These are phyloP conservation scores for Darwinula stevensoni DNA, from an alignment of 2,888 invertebrate species.

Conservation along the genomic window DNA sequence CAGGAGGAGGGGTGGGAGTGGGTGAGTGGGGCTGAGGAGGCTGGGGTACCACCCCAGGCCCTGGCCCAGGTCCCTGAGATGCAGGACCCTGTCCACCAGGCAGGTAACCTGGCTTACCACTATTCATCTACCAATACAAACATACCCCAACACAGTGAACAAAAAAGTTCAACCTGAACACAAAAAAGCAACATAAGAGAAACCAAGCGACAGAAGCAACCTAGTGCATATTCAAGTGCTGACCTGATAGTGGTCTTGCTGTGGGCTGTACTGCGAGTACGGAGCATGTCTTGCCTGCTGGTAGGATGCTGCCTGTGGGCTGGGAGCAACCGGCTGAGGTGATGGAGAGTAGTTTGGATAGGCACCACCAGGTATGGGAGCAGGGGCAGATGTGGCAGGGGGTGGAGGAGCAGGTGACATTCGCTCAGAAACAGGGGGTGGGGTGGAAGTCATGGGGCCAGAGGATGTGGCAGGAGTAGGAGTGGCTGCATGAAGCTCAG, in stretches of 20 bases:
- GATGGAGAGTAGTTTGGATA: no score
- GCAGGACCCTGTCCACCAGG: conserved; percentile 13
- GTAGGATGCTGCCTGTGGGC: no score
- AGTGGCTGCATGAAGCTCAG: conserved; percentile 8
- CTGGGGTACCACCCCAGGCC: conserved; percentile 21
- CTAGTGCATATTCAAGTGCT: no score
- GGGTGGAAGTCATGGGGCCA: no score
- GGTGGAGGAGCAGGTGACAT: no score
- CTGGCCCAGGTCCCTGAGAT: conserved; percentile 39
- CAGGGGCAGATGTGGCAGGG: no score
- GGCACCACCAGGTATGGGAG: no score
- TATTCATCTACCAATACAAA: neutral
- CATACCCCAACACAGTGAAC: conserved; percentile 1
- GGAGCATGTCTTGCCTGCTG: conserved; percentile 8
- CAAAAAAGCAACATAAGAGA: conserved; percentile 4
- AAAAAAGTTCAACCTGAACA: conserved; percentile 5
- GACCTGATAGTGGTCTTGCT: conserved; percentile 10
- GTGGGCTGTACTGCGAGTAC: conserved; percentile 8
- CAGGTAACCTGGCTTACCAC: neutral
- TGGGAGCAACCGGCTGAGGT: no score
- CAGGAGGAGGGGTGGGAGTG: conserved; percentile 8
- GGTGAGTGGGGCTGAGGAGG: conserved; percentile 15
- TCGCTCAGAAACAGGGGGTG: no score
- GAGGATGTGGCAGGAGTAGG: conserved; percentile 10
- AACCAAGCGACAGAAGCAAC: conserved; percentile 4